Evolutionary conservation across 2,888 invertebrate genomes (phyloP).

Genomic region (Ormyrus labotus): DNA sequence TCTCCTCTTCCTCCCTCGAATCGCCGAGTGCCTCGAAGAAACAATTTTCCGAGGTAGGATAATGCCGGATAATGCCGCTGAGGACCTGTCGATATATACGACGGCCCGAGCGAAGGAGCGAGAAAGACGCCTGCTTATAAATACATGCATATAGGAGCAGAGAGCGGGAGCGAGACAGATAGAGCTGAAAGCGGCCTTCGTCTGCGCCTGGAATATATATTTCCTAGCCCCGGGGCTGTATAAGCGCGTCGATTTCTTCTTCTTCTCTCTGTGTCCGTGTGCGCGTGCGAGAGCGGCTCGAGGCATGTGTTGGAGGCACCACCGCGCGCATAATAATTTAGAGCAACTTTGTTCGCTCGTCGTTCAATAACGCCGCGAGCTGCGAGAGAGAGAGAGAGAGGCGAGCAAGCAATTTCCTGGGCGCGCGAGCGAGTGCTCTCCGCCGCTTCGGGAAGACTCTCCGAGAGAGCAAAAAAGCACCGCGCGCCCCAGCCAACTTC

Average conservation of each 20-base stretch:
- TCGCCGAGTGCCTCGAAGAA: conserved; percentile 30
- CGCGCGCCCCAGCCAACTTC: conserved; percentile 22
- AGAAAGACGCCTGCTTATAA: conserved; percentile 17
- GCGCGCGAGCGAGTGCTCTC: background rate
- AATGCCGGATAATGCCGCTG: conserved; percentile 45
- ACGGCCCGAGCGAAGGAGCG: background rate
- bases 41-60: conserved; percentile 49
- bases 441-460: too few species aligned
- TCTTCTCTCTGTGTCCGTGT: background rate
- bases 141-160: conserved; percentile 6
- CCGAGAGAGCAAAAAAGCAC: conserved; percentile 24
- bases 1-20: background rate
- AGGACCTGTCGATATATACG: conserved; percentile 49
- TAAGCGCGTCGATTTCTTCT: conserved; percentile 33
- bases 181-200: conserved; percentile 45
- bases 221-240: conserved; percentile 34
- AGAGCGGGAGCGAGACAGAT: conserved; percentile 11
- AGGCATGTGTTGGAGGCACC: too few species aligned
- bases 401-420: conserved; percentile 46
- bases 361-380: conserved; percentile 65
- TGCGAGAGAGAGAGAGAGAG: conserved; percentile 51
- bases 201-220: conserved; percentile 46
- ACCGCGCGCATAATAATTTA: conserved; percentile 64
- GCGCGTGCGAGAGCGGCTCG: background rate
- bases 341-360: conserved; percentile 65